Percentiles rank a stretch among this genome's conserved stretches.
These are phyloP conservation scores for Drosophila kanapiae DNA, from an alignment of 1,140 invertebrate genomes.

Conservation along the genomic window DNA sequence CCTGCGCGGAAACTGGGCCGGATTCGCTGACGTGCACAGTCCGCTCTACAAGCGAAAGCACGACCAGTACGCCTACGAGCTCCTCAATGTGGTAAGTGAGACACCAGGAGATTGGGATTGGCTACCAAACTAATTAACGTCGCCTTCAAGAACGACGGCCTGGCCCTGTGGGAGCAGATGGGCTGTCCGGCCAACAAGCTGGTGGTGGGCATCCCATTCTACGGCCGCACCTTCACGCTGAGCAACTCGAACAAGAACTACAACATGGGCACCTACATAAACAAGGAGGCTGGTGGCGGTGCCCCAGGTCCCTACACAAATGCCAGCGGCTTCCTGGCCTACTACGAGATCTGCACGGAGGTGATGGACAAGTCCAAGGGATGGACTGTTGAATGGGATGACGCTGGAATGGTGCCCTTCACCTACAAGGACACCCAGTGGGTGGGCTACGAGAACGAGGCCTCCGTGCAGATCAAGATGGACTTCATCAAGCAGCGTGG, in stretches of 20 bases:
- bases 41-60: conserved; percentile 93
- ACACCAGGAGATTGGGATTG: not conserved
- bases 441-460: conserved; percentile 93
- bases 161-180: conserved; percentile 93
- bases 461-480: conserved; percentile 93
- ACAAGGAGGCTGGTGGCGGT: conserved; percentile 95
- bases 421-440: conserved; percentile 95
- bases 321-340: conserved; percentile 94
- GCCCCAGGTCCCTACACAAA: conserved; percentile 93
- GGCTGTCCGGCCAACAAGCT: conserved; percentile 95
- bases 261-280: conserved; percentile 92
- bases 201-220: conserved; percentile 94
- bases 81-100: conserved; percentile 92
- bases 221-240: conserved; percentile 93
- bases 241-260: conserved; percentile 93
- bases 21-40: conserved; percentile 94
- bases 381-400: conserved; percentile 94
- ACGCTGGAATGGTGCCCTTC: conserved; percentile 92
- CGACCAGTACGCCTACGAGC: conserved; percentile 95
- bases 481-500: conserved; percentile 93
- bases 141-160: conserved; percentile 91
- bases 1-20: conserved; percentile 96
- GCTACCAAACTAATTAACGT: conserved; percentile 42
- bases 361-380: conserved; percentile 88
- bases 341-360: conserved; percentile 95